Percentiles rank a stretch among this genome's conserved stretches.
phyloP scores from a whole-genome alignment of 1,140 invertebrate genomes.

The Papilio helenus region DNA sequence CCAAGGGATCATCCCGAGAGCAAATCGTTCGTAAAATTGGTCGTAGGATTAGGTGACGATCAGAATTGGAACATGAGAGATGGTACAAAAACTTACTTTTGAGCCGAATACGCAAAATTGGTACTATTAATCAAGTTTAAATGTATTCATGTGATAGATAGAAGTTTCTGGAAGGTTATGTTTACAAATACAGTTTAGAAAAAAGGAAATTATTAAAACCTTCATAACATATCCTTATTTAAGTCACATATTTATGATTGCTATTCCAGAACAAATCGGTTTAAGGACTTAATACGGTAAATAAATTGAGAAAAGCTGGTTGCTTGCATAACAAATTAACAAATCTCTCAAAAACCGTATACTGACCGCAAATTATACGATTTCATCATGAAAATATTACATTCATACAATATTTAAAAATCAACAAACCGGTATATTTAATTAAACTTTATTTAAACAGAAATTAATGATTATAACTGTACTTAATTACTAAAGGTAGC shows the following conservation, averaged over 20 bases:
- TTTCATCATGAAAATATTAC: background rate
- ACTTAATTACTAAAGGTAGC: conserved; percentile 14
- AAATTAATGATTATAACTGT: background rate
- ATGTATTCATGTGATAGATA: conserved; percentile 19
- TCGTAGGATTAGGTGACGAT: conserved; percentile 35
- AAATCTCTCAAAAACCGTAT: background rate
- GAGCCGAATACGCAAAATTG: conserved; percentile 17
- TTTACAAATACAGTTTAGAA: too few species aligned
- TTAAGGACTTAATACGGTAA: too few species aligned
- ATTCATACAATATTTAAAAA: background rate
- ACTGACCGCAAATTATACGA: background rate
- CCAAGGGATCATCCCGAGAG: conserved; percentile 45
- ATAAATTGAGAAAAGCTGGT: too few species aligned
- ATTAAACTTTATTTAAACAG: background rate
- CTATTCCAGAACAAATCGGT: too few species aligned
- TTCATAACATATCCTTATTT: too few species aligned
- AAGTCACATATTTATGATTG: too few species aligned
- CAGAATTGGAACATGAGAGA: background rate
- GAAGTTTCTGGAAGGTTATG: background rate
- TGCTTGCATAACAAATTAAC: too few species aligned
- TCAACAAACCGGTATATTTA: conserved; percentile 1
- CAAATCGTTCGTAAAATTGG: conserved; percentile 59
- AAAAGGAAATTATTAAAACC: too few species aligned
- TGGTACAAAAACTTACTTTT: background rate
- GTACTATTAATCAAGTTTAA: conserved; percentile 29